A percentile compares a stretch with the other conserved stretches of the same genome.
phyloP scores from a whole-genome alignment of 2,888 invertebrate species.

The Blera fallax region DNA sequence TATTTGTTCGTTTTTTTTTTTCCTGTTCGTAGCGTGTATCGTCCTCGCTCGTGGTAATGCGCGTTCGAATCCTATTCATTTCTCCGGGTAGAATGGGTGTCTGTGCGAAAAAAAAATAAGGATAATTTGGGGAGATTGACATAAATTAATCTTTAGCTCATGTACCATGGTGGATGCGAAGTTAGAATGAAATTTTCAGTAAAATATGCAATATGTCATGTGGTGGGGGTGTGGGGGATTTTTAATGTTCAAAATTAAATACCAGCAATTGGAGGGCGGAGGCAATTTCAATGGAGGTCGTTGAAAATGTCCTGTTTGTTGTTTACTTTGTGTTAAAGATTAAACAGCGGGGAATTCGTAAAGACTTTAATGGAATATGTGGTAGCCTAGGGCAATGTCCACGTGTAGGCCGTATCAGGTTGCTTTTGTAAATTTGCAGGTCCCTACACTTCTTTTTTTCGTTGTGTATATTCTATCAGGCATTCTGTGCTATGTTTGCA shows the following conservation, averaged over 20 bases:
- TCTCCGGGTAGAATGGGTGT: background rate
- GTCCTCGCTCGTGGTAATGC: background rate
- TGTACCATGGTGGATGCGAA: background rate
- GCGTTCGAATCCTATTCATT: background rate
- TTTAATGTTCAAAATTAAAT: slow-evolving; percentile 6
- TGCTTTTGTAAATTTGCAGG: background rate
- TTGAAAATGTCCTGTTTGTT: background rate
- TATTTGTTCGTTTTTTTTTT: slow-evolving; percentile 33
- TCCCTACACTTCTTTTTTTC: background rate
- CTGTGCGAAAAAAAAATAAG: background rate
- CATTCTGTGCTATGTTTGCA: too few species aligned
- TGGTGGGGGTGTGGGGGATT: background rate
- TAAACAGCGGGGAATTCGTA: background rate
- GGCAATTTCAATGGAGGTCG: background rate
- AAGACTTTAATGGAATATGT: background rate
- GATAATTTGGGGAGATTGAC: slow-evolving; percentile 59
- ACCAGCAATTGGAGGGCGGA: background rate
- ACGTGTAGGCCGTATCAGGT: background rate
- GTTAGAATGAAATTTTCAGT: background rate
- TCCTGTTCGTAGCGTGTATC: background rate
- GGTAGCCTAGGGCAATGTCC: background rate
- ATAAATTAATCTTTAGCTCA: slow-evolving; percentile 58
- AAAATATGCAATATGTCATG: slow-evolving; percentile 23
- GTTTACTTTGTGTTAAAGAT: background rate
- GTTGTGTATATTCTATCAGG: too few species aligned